Evolutionary conservation across 35 echinoderm and acorn worm genomes (phyloP).

Genomic region (Lytechinus variegatus): DNA sequence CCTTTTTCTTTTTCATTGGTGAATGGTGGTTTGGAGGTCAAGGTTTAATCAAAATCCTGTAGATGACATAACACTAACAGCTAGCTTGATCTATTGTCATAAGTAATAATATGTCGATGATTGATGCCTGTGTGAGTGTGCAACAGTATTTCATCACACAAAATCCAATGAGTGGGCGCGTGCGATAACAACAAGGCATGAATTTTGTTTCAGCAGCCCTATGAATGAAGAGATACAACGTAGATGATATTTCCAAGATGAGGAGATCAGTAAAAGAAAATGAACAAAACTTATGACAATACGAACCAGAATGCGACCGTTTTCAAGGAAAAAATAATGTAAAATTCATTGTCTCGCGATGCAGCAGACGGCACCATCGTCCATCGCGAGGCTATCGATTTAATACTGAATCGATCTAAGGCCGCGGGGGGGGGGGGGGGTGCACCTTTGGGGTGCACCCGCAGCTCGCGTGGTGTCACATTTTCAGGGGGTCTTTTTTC

Average conservation of each 20-base stretch:
- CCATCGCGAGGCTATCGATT: neutral
- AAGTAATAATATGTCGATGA: too few species aligned
- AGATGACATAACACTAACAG: too few species aligned
- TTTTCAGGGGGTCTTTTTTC: too few species aligned
- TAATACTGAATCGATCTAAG: neutral
- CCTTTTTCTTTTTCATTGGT: too few species aligned
- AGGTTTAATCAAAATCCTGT: too few species aligned
- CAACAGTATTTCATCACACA: neutral
- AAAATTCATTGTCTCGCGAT: too few species aligned
- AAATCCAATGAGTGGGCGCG: neutral
- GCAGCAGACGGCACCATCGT: neutral
- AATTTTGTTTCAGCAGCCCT: neutral
- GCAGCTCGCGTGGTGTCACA: too few species aligned
- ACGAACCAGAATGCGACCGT: neutral
- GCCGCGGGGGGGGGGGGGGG: too few species aligned
- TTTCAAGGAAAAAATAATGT: neutral
- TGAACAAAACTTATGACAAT: neutral
- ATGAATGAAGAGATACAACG: neutral
- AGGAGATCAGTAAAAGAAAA: neutral
- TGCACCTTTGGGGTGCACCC: too few species aligned
- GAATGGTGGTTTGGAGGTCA: too few species aligned
- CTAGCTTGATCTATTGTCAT: too few species aligned
- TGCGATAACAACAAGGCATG: neutral
- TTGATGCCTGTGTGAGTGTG: too few species aligned
- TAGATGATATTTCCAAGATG: neutral